These are phyloP conservation scores for Xanthorhoe spadicearia DNA, from an alignment of 2,888 invertebrate genomes.

Conservation along the genomic window DNA sequence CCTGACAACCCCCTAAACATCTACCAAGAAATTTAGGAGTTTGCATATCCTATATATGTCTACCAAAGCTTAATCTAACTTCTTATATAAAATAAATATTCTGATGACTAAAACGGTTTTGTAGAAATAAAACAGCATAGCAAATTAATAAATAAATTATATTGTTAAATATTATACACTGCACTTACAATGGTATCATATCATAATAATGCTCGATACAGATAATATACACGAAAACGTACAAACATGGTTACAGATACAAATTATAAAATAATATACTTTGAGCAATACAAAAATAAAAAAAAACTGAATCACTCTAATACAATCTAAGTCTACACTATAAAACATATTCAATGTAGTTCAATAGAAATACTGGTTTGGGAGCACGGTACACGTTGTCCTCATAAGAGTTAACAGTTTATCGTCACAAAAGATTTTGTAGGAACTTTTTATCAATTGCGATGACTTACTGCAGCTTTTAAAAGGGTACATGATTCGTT, in stretches of 20 bases:
- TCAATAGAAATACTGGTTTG: conserved; percentile 30
- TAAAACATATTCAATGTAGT: conserved; percentile 47
- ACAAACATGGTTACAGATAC: conserved; percentile 74
- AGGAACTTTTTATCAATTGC: not conserved
- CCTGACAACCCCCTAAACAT: too few relatives aligned
- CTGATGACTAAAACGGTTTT: not conserved
- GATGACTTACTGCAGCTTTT: not conserved
- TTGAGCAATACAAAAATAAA: conserved; percentile 84
- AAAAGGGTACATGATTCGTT: not conserved
- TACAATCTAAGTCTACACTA: conserved; percentile 63
- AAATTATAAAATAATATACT: conserved; percentile 71
- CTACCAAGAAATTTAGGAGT: too few relatives aligned
- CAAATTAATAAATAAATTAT: conserved; percentile 85
- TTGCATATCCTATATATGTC: too few relatives aligned
- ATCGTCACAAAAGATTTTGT: not conserved
- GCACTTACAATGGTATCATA: conserved; percentile 77
- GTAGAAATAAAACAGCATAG: conserved; percentile 59
- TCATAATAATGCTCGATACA: conserved; percentile 75
- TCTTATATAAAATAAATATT: too few relatives aligned
- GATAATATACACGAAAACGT: conserved; percentile 78
- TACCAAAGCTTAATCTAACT: too few relatives aligned
- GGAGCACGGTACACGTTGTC: conserved; percentile 1
- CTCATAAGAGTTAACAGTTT: not conserved
- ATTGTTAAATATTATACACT: conserved; percentile 83
- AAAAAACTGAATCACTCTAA: conserved; percentile 76